A percentile compares a stretch with the other conserved stretches of the same genome.
These are phyloP conservation scores for Encarsia formosa DNA, from an alignment of 2,888 invertebrate genomes.

Conservation along the genomic window DNA sequence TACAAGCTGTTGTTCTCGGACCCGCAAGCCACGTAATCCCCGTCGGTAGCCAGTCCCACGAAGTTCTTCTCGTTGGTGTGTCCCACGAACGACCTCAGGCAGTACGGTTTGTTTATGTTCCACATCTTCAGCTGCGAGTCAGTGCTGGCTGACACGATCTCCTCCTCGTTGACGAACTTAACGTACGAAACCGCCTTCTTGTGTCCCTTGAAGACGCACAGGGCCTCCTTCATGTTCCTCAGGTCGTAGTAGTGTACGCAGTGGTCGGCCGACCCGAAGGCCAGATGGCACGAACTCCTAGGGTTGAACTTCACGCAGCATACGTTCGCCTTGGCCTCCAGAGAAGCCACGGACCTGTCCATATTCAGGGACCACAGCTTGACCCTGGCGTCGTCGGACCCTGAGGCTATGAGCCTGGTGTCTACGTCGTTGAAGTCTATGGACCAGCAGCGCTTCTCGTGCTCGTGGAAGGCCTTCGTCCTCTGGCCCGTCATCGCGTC, in stretches of 20 bases:
- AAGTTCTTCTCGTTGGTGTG: conserved; percentile 96
- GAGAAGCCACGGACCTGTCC: conserved; percentile 79
- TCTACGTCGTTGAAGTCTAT: conserved; percentile 92
- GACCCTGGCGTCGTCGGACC: conserved; percentile 88
- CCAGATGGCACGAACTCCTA: conserved; percentile 78
- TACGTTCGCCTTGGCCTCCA: conserved; percentile 92
- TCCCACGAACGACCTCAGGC: conserved; percentile 81
- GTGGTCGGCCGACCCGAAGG: conserved; percentile 95
- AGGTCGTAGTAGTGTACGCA: conserved; percentile 95
- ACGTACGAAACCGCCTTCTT: conserved; percentile 93
- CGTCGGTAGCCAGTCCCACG: conserved; percentile 88
- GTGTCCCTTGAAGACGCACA: conserved; percentile 83
- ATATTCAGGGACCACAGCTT: conserved; percentile 89
- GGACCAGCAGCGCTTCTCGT: conserved; percentile 94
- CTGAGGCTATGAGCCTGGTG: conserved; percentile 83
- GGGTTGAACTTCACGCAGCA: conserved; percentile 93
- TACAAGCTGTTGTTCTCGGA: conserved; percentile 92
- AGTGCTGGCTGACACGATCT: conserved; percentile 88
- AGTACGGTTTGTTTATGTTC: conserved; percentile 76
- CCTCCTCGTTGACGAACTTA: conserved; percentile 78
- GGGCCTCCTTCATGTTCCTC: conserved; percentile 74
- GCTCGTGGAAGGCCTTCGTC: conserved; percentile 77
- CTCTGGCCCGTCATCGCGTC: conserved; percentile 76
- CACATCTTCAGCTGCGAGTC: conserved; percentile 89
- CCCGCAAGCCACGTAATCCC: conserved; percentile 89